Conservation (phyloP, 2,888 invertebrate species). For the Tetragonula carbonaria region DNA sequence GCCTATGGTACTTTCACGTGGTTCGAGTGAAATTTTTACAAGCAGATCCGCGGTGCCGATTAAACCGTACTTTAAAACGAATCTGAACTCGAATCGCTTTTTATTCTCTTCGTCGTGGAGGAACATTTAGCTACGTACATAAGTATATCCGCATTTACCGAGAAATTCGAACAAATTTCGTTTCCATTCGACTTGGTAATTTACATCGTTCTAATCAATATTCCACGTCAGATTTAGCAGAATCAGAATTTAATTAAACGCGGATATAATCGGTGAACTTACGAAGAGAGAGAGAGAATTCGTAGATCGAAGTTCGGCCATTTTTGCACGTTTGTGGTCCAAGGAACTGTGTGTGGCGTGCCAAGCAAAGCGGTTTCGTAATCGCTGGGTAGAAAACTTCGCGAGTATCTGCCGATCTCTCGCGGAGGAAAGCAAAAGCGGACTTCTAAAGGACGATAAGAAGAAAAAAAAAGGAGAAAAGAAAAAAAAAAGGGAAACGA, state of each 20-base stretch:
- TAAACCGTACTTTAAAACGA: conserved; percentile 3
- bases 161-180: background rate
- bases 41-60: conserved; percentile 29
- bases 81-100: background rate
- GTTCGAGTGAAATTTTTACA: conserved; percentile 23
- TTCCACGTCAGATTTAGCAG: background rate
- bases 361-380: conserved; percentile 36
- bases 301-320: background rate
- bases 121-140: background rate
- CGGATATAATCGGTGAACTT: background rate
- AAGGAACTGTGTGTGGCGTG: conserved; percentile 42
- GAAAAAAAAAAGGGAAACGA: conserved; percentile 24
- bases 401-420: conserved; percentile 47
- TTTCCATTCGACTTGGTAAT: background rate
- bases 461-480: background rate
- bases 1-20: conserved; percentile 26
- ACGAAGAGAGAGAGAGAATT: background rate
- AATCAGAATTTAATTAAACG: background rate
- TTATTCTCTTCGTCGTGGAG: background rate
- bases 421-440: background rate
- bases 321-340: background rate
- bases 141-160: background rate
- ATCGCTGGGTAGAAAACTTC: conserved; percentile 52
- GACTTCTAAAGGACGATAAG: conserved; percentile 9
- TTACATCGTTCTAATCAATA: background rate